Evolutionary conservation across 2,797 vertebrate species (phyloP), one percentile per base, ranked within the genome.

Genomic region (Notoglanidium macrostoma): DNA sequence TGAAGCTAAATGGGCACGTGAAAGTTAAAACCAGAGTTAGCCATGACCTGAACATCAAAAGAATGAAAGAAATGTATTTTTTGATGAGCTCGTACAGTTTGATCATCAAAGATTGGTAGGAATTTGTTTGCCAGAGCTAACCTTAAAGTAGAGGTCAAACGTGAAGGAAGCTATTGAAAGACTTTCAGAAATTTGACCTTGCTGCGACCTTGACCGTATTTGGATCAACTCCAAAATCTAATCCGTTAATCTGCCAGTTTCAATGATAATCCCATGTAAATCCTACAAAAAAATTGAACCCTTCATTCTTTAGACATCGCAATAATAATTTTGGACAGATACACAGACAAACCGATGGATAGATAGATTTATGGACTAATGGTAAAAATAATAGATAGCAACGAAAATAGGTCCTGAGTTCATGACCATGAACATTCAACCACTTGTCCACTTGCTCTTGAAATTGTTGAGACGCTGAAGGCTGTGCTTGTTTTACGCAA

Each of bases 11-110:
- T 12, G 6, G 61, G 81, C 29, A 26, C 14, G 40, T 14, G 59
- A 73, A 74, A 83, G n/a, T 23, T 70, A 51, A 79, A 70, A 86
- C 17, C 19, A 46, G 49, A 55, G 49, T n/a, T 44, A 46, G 44
- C 15, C 15, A 59, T 23, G 23, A n/a, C 35, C 57, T n/a, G 35
- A 59, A 67, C 19, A 32, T 11, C 2, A n/a, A 49, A 32, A n/a
- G 14, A 3, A 46, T 78, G 63, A 59, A 77, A 44, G 32, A 57
- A 68, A 44, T 29, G 26, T 19, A 1, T 15, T 63, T 10, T 46
- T 51, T n/a, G 17, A 49, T 49, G 29, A 65, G 6, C 29, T 65
- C 11, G 26, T 44, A 61, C 35, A 32, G 55, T 26, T 10, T 57
- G 73, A 76, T 54, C 10, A 59, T 81, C 59, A 82, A 29, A 29